Conservation (phyloP, 92 coral and sea anemone genomes). For the Palythoa heliodiscus region DNA sequence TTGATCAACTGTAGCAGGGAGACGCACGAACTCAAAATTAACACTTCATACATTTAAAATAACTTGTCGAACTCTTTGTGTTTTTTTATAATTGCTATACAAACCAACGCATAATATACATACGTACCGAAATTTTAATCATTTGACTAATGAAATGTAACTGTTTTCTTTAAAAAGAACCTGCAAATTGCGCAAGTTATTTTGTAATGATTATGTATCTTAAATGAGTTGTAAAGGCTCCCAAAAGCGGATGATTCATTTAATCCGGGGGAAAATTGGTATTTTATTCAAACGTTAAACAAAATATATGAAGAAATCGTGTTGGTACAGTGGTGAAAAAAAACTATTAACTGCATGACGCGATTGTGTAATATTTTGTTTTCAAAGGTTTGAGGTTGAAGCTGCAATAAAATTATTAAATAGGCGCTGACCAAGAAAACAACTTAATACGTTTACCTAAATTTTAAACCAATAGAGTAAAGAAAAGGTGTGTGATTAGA, state of each 20-base stretch:
- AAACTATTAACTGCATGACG: no score
- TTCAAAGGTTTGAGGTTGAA: no score
- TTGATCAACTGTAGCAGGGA: constrained; percentile 10
- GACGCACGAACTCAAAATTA: background rate
- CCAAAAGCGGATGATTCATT: background rate
- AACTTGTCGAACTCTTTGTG: background rate
- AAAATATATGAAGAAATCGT: no score
- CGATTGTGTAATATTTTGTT: no score
- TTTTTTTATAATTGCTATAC: no score
- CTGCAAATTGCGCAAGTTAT: background rate
- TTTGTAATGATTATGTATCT: no score
- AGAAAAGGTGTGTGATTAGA: no score
- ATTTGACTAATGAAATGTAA: background rate
- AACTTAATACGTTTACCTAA: no score
- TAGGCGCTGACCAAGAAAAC: no score
- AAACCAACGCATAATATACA: background rate
- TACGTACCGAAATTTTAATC: background rate
- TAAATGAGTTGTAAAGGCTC: background rate
- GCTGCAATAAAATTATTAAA: no score
- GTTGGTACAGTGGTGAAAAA: no score
- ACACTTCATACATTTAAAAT: background rate
- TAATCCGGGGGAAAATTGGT: background rate
- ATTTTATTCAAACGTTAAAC: background rate
- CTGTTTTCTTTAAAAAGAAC: background rate
- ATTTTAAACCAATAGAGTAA: no score